Evolutionary conservation across 2,888 invertebrate genomes (phyloP).

Genomic region (Yponomeuta sedellus): DNA sequence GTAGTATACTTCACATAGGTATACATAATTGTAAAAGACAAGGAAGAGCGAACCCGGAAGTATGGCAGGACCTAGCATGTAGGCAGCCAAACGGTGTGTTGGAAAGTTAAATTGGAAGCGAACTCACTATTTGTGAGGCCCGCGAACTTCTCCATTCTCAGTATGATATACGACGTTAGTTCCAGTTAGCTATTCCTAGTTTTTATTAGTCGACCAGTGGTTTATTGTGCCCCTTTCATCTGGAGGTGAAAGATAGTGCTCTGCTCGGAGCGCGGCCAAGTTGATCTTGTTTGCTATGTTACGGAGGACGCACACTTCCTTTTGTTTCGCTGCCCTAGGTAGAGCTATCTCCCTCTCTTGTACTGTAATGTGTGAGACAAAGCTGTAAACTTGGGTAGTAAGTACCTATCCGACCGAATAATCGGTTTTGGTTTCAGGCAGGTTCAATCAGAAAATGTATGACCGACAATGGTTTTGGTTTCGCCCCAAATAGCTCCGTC

Average conservation of each 20-base stretch:
- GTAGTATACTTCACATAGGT: too few relatives aligned
- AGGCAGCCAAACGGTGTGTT: conserved; percentile 32
- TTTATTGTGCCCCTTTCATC: conserved; percentile 8
- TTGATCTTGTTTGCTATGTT: not conserved
- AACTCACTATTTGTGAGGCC: conserved; percentile 28
- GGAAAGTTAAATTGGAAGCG: conserved; percentile 40
- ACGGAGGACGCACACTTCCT: not conserved
- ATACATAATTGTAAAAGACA: too few relatives aligned
- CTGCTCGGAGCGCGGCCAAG: conserved; percentile 4
- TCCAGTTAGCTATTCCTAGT: conserved; percentile 22
- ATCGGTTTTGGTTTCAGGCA: too few relatives aligned
- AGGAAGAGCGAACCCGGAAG: too few relatives aligned
- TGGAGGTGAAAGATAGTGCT: conserved; percentile 1
- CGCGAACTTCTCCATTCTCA: conserved; percentile 27
- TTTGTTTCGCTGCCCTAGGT: not conserved
- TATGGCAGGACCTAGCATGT: conserved; percentile 14
- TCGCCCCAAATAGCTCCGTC: too few relatives aligned
- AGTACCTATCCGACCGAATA: too few relatives aligned
- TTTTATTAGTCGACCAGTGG: conserved; percentile 14
- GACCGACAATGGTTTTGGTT: too few relatives aligned
- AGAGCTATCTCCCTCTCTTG: not conserved
- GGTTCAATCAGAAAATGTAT: too few relatives aligned
- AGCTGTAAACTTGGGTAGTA: too few relatives aligned
- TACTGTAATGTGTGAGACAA: not conserved
- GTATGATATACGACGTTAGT: conserved; percentile 37